These are phyloP conservation scores for Epizoanthus illoricatus DNA, from an alignment of 92 coral and sea anemone species.

Conservation along the genomic window DNA sequence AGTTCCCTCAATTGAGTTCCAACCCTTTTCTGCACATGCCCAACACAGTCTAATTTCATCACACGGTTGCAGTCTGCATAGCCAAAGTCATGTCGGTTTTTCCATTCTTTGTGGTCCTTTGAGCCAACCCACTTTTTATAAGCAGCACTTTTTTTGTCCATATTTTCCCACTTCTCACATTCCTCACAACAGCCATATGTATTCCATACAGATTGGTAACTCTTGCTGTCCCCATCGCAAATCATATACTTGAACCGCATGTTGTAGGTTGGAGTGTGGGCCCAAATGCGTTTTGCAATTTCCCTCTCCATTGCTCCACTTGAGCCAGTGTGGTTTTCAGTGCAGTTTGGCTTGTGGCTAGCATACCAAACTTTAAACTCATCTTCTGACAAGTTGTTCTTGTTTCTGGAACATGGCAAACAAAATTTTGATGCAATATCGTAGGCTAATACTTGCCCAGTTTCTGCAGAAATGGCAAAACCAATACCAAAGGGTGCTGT, in stretches of 20 bases:
- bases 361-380: conserved; percentile 33
- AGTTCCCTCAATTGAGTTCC: conserved; percentile 49
- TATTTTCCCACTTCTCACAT: conserved; percentile 45
- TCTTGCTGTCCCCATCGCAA: conserved; percentile 48
- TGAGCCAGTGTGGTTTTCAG: conserved; percentile 44
- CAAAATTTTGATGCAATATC: conserved; percentile 41
- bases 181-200: conserved; percentile 47
- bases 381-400: conserved; percentile 27
- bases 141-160: conserved; percentile 35
- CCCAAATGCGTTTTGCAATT: conserved; percentile 44
- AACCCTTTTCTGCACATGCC: conserved; percentile 55
- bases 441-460: conserved; percentile 43
- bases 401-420: conserved; percentile 7
- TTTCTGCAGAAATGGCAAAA: conserved; percentile 41
- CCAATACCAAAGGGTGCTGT: conserved; percentile 42
- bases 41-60: conserved; percentile 56
- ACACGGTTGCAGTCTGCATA: conserved; percentile 41
- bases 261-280: background rate
- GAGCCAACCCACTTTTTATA: conserved; percentile 44
- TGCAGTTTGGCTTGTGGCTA: conserved; percentile 39
- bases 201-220: conserved; percentile 45
- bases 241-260: conserved; percentile 53
- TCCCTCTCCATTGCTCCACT: conserved; percentile 47
- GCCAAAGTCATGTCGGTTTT: conserved; percentile 28
- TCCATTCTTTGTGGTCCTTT: conserved; percentile 36